phyloP scores from a whole-genome alignment of 2,888 invertebrate species.

The Ophioninae sp. region DNA sequence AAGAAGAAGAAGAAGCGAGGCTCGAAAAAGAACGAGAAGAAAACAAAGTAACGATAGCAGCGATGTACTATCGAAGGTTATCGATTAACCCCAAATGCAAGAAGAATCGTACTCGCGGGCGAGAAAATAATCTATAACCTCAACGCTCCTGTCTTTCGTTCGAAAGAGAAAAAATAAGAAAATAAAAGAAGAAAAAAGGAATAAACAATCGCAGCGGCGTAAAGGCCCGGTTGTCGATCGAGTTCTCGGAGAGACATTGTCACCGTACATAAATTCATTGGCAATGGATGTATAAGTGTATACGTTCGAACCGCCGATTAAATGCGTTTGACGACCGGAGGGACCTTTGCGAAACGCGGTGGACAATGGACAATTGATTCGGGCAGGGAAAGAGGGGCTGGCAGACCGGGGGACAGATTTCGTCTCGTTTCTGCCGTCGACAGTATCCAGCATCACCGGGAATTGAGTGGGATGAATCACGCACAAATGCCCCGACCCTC shows the following conservation, averaged over 20 bases:
- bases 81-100: constrained; percentile 46
- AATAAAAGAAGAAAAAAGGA: no score
- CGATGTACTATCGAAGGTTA: constrained; percentile 21
- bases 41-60: constrained; percentile 2
- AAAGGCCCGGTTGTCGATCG: background rate
- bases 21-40: constrained; percentile 2
- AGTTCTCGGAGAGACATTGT: background rate
- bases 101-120: constrained; percentile 17
- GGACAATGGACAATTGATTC: constrained; percentile 47
- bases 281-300: constrained; percentile 12
- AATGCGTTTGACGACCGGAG: constrained; percentile 45
- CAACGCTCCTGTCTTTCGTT: constrained; percentile 17
- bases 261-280: constrained; percentile 33
- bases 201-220: no score
- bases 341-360: constrained; percentile 35
- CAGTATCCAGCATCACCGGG: constrained; percentile 31
- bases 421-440: constrained; percentile 36
- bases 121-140: constrained; percentile 12
- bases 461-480: constrained; percentile 60
- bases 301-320: constrained; percentile 37
- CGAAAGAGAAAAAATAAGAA: no score
- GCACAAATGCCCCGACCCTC: no score
- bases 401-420: constrained; percentile 29
- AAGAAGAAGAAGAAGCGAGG: no score
- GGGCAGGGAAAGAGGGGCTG: background rate